Percentiles rank a stretch among this genome's conserved stretches.
phyloP scores from a whole-genome alignment of 2,797 vertebrate species.

The Thaleichthys pacificus region DNA sequence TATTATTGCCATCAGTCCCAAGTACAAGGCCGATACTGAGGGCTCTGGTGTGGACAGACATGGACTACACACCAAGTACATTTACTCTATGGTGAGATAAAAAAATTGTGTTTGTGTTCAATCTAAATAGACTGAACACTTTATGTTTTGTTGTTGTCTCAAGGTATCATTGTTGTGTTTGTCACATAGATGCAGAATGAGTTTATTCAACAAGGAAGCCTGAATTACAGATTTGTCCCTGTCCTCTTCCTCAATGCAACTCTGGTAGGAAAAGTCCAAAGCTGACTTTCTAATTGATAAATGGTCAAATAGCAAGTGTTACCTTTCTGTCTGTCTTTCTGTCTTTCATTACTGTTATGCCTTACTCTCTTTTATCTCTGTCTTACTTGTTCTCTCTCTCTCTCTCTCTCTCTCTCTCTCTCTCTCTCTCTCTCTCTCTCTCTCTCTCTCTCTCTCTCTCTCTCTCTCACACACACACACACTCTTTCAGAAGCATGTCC shows the following conservation, averaged over 20 bases:
- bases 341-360: not conserved
- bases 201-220: conserved; percentile 90
- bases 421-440: not conserved
- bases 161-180: conserved; percentile 9
- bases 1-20: conserved; percentile 90
- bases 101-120: not conserved
- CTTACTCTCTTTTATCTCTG: not conserved
- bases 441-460: not conserved
- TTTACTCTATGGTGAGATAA: conserved; percentile 85
- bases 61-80: conserved; percentile 87
- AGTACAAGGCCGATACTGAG: conserved; percentile 88
- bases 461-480: conserved; percentile 10
- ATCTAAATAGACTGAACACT: not conserved
- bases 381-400: not conserved
- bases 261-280: conserved; percentile 73
- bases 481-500: conserved; percentile 79
- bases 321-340: not conserved
- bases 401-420: conserved; percentile 7
- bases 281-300: not conserved
- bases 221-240: conserved; percentile 92
- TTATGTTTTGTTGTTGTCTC: not conserved
- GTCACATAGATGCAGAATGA: conserved; percentile 85
- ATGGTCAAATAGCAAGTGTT: not conserved
- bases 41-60: conserved; percentile 78
- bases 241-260: conserved; percentile 84